Percentiles rank a stretch among this genome's conserved stretches.
These are phyloP conservation scores for Sesamia inferens DNA, from an alignment of 2,888 invertebrate species.

Conservation along the genomic window DNA sequence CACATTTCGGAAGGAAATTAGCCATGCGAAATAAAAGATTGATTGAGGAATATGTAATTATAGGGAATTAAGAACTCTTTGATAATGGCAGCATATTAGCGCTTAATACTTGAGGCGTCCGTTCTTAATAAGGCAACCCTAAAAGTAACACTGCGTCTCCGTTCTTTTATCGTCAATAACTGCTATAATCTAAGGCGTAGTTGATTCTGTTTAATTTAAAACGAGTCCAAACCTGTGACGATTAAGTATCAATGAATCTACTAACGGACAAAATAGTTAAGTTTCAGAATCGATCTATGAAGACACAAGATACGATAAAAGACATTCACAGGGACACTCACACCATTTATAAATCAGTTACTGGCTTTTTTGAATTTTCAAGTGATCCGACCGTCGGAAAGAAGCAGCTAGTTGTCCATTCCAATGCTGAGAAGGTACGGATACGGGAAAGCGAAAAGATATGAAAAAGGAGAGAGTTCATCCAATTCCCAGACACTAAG, in stretches of 20 bases:
- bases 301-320: neutral
- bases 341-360: neutral
- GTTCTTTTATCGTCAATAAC: neutral
- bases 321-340: neutral
- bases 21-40: slow-evolving; percentile 38
- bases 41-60: slow-evolving; percentile 17
- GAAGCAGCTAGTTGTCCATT: neutral
- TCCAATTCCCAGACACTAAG: neutral
- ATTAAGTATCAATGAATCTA: neutral
- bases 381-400: too few relatives aligned
- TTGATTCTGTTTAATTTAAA: neutral
- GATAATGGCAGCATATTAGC: slow-evolving; percentile 8
- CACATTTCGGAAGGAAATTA: slow-evolving; percentile 49
- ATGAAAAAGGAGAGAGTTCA: neutral
- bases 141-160: neutral
- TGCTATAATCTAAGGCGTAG: neutral
- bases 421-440: neutral
- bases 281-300: neutral
- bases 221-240: neutral
- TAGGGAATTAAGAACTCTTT: neutral
- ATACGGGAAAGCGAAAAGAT: too few relatives aligned
- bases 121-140: neutral
- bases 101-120: neutral
- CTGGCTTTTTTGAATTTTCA: neutral
- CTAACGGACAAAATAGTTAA: neutral